Conservation (phyloP, 2,888 invertebrate species). For the Hirtodrosophila histrioides region DNA sequence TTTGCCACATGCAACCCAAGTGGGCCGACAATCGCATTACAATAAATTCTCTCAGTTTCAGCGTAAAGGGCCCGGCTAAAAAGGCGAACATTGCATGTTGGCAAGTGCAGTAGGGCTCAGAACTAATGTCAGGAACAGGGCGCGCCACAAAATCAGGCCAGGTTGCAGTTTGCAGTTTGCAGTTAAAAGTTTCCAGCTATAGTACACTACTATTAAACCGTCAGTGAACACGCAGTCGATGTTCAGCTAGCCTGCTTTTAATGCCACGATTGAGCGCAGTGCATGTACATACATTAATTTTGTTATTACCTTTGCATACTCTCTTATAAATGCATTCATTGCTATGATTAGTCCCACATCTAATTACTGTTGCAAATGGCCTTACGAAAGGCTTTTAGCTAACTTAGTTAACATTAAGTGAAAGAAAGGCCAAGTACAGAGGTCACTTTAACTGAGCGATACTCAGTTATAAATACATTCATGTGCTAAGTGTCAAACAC, state of each 20-base stretch:
- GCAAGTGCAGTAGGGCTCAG: constrained; percentile 43
- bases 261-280: constrained; percentile 6
- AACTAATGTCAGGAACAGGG: constrained; percentile 41
- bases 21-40: constrained; percentile 71
- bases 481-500: not conserved
- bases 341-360: constrained; percentile 47
- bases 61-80: constrained; percentile 4
- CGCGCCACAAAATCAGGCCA: constrained; percentile 53
- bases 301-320: constrained; percentile 49
- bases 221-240: no score
- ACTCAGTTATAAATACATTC: not conserved
- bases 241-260: no score
- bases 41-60: constrained; percentile 64
- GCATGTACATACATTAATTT: constrained; percentile 58
- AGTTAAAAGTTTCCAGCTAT: constrained; percentile 5
- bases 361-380: constrained; percentile 21
- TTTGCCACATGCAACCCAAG: constrained; percentile 54
- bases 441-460: constrained; percentile 25
- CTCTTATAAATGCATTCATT: constrained; percentile 48
- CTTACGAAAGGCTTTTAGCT: constrained; percentile 52
- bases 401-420: constrained; percentile 43
- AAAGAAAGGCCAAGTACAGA: constrained; percentile 26
- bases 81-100: constrained; percentile 42
- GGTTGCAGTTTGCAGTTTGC: constrained; percentile 14
- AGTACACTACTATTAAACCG: no score